phyloP scores from a whole-genome alignment of 2,888 invertebrate genomes.

The Cryptus viduatorius region DNA sequence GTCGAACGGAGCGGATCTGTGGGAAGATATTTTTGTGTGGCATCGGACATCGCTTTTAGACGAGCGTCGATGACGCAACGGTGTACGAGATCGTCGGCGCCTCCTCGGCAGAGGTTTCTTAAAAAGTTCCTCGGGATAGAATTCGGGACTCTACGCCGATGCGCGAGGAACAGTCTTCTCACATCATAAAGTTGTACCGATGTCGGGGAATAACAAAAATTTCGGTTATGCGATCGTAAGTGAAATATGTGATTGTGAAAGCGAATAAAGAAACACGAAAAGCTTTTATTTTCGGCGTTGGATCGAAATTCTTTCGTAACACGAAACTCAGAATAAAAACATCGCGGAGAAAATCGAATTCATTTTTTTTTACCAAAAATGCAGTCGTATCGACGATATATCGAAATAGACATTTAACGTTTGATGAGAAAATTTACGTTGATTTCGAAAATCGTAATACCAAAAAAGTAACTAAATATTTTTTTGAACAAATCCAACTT shows the following conservation, averaged over 20 bases:
- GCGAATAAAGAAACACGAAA: neutral
- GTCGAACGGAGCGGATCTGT: slow-evolving; percentile 52
- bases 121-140: neutral
- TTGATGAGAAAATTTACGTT: no score
- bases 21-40: slow-evolving; percentile 77
- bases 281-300: neutral
- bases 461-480: no score
- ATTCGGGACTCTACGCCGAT: slow-evolving; percentile 9
- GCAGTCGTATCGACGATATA: neutral
- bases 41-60: slow-evolving; percentile 76
- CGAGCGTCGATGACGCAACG: slow-evolving; percentile 76
- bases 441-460: no score
- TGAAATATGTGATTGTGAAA: neutral
- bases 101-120: slow-evolving; percentile 40
- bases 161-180: slow-evolving; percentile 3
- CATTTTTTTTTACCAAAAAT: neutral
- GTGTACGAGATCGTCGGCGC: slow-evolving; percentile 20
- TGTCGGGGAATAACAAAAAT: neutral
- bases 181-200: neutral
- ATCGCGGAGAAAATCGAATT: neutral
- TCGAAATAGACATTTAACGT: no score
- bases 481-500: no score
- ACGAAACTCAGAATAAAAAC: neutral
- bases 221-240: neutral
- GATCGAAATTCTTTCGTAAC: neutral